phyloP scores from a whole-genome alignment of 2,797 vertebrate genomes.

The Artibeus jamaicensis region DNA sequence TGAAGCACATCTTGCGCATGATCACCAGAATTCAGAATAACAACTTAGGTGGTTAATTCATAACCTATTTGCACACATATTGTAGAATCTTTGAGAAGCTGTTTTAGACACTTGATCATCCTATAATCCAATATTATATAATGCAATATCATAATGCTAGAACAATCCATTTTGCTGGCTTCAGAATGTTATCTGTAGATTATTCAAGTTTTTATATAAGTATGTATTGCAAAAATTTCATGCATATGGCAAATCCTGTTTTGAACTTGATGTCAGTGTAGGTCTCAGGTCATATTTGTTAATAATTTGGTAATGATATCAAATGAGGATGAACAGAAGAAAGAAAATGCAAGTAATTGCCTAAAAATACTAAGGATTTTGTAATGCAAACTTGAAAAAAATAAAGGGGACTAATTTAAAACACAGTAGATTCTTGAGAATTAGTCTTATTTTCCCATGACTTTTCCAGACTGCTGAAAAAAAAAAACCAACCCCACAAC shows the following conservation, averaged over 20 bases:
- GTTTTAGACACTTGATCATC: not conserved
- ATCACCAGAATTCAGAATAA: not conserved
- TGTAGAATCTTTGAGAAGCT: not conserved
- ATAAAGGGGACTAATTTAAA: not conserved
- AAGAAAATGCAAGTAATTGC: not conserved
- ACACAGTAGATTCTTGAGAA: not conserved
- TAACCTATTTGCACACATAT: not conserved
- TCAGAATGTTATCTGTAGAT: not conserved
- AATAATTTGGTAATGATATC: not conserved
- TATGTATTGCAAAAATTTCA: not conserved
- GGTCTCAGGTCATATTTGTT: not conserved
- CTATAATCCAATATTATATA: not conserved
- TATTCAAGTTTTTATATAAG: not conserved
- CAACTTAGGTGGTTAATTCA: not conserved
- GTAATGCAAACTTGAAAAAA: not conserved
- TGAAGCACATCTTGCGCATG: not conserved
- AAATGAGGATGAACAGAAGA: not conserved
- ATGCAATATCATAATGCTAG: not conserved
- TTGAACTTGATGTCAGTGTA: not conserved
- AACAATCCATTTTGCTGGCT: not conserved
- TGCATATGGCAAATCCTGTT: not conserved
- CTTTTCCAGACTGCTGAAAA: rapidly evolving
- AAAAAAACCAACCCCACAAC: not conserved
- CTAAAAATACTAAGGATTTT: not conserved
- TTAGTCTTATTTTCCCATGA: not conserved